Evolutionary conservation across 2,113 vertebrate genomes (phyloP), one percentile per base, ranked within the genome.

Genomic region (Dipodomys spectabilis): DNA sequence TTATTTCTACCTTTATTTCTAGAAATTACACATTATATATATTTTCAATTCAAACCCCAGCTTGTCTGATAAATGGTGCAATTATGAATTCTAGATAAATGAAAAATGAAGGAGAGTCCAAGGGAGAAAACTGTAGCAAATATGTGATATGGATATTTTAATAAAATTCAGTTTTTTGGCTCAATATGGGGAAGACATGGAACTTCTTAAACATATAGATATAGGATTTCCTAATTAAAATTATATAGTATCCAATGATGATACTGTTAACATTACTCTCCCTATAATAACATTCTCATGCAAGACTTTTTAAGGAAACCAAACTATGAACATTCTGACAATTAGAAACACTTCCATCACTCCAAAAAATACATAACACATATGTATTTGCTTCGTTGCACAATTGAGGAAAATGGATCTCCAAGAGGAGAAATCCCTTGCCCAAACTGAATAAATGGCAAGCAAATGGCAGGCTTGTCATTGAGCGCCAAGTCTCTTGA

Each of bases 101-200:
- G 25, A 62, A 82, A 86, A 72, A 9, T 68, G 12, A 68, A 13
- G 5, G 15, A 18, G 30, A 81, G 13, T 4, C 22, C 64, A 62
- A 92, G 45, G 0, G 16, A 25, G 11, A 1, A 39, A 86, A 28
- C 11, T 57, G 85, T 19, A 71, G 12, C 72, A 69, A 19, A 78
- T 77, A 39, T 6, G 39, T 39, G 30, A 69, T 81, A 81, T 49
- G 57, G 5, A 62, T 82, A 67, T 30, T 64, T 79, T 84, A 75
- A 82, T 82, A 78, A 86, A 94, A 69, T 30, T 64, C 68, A 90
- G 16, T 68, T 45, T 92, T 91, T 23, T 81, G 18, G 0, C 19
- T 94, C 83, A 88, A 28, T 80, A 67, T 86, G 16, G 22, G 82
- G 62, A 87, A 27, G 39, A 94, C 91, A 7, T 53, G 22, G 62